Evolutionary conservation across 2,113 vertebrate genomes (phyloP), one percentile per base, ranked within the genome.

Genomic region (Sinocyclocheilus anophthalmus): DNA sequence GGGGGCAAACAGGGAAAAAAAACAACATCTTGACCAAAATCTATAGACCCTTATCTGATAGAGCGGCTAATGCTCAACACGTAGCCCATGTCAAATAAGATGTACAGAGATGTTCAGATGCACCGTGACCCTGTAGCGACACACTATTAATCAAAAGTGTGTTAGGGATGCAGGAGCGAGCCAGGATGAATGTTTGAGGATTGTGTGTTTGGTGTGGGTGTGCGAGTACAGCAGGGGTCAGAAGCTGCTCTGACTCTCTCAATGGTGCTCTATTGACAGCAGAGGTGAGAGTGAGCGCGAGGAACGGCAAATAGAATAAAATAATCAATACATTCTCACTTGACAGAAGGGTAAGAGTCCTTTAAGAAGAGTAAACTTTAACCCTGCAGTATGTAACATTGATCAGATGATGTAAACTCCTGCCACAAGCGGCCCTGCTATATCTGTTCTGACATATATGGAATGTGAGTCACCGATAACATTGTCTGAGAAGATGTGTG

Each of bases 91-190:
- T 45, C 83, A 63, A 85, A 89, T 88, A 91, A 90, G 81, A 86
- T 95, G 96, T 95, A 45, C 42, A 45, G 42, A 45, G 42, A 45
- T 45, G 42, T 45, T 95, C 95, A 95, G 95, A 94, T 95, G 95
- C 94, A 94, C 93, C 91, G 87, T 96, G 96, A 97, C 96, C 97
- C 96, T 95, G 92, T 94, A 96, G 95, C 95, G 94, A 95, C 96
- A 93, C 16, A 93, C 95, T 95, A 98, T 97, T 97, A 97, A 98
- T 97, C 96, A 97, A 96, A 97, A 97, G 96, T 96, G 96, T 96
- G 96, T 96, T 95, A 94, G 92, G 95, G 94, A 96, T 96, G 95
- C 94, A 95, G 96, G 96, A 96, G 95, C 94, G 94, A 55, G 61
- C 4, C 61, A 14, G 53, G 65, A 79, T 75, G 70, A 83, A 78